Percentiles rank a stretch among this genome's conserved stretches.
These are phyloP conservation scores for Todiramphus saurophagus DNA, from an alignment of 2,113 vertebrate species.

Conservation along the genomic window DNA sequence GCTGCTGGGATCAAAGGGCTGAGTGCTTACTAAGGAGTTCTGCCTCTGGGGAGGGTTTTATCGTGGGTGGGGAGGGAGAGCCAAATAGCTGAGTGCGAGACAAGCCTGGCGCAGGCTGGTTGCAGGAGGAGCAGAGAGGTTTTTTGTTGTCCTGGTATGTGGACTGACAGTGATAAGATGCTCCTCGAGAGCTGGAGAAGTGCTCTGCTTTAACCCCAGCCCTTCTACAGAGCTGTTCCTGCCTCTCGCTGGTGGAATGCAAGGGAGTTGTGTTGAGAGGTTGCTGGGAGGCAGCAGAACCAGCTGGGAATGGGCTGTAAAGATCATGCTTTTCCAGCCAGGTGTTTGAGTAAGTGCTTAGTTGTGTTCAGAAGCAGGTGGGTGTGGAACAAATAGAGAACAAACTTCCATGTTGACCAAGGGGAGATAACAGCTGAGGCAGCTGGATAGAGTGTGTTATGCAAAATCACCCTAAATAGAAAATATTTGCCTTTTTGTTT, in stretches of 20 bases:
- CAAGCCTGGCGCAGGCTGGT: background rate
- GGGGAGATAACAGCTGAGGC: background rate
- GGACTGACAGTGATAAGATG: background rate
- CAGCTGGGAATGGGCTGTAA: background rate
- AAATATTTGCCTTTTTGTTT: background rate
- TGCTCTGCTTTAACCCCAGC: background rate
- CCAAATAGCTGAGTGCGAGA: background rate
- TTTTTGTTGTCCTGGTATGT: background rate
- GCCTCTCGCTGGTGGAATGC: background rate
- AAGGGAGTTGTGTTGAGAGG: background rate
- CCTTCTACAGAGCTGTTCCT: background rate
- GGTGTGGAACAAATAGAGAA: background rate
- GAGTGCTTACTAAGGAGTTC: background rate
- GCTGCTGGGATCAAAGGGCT: conserved; percentile 4
- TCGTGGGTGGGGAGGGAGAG: background rate
- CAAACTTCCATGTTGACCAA: background rate
- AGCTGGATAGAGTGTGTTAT: background rate
- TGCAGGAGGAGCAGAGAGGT: background rate
- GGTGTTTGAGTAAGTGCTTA: background rate
- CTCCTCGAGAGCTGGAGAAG: background rate
- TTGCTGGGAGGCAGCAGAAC: background rate
- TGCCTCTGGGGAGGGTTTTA: conserved; percentile 28
- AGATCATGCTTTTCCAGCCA: background rate
- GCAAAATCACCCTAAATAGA: background rate
- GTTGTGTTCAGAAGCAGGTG: background rate